Percentiles rank a stretch among this genome's conserved stretches.
Evolutionary conservation across 1,140 invertebrate genomes (phyloP).

Genomic region (Cotesia vestalis): DNA sequence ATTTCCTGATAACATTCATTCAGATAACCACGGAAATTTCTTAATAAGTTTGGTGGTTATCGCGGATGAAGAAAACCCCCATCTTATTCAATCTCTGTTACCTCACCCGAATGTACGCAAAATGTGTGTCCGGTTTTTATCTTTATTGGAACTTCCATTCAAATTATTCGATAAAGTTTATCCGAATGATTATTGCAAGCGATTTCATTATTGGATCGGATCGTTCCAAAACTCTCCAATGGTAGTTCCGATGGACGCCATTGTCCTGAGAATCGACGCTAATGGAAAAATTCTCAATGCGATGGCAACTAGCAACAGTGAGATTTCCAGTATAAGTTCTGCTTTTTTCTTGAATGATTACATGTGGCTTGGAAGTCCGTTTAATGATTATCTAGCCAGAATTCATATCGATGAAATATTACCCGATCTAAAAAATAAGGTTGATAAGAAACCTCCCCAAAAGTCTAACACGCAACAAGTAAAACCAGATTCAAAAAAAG

Average conservation of each 20-base stretch:
- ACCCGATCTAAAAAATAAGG: conserved; percentile 49
- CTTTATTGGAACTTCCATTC: conserved; percentile 69
- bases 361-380: conserved; percentile 77
- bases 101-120: conserved; percentile 71
- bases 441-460: neutral
- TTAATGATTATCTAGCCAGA: conserved; percentile 72
- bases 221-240: conserved; percentile 56
- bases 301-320: conserved; percentile 67
- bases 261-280: conserved; percentile 71
- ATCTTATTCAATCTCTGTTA: conserved; percentile 63
- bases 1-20: conserved; percentile 80
- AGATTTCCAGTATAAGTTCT: conserved; percentile 67
- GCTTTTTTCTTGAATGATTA: conserved; percentile 68
- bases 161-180: conserved; percentile 67
- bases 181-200: conserved; percentile 69
- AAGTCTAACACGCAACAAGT: neutral
- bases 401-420: conserved; percentile 68
- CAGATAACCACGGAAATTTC: conserved; percentile 74
- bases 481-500: neutral
- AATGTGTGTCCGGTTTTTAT: conserved; percentile 67
- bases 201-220: conserved; percentile 67
- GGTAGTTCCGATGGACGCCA: conserved; percentile 52
- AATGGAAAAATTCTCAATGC: conserved; percentile 73
- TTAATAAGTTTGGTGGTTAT: conserved; percentile 70
- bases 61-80: conserved; percentile 66